A percentile compares a stretch with the other conserved stretches of the same genome.
These are phyloP conservation scores for Columba guinea DNA, from an alignment of 2,797 vertebrate genomes.

Conservation along the genomic window DNA sequence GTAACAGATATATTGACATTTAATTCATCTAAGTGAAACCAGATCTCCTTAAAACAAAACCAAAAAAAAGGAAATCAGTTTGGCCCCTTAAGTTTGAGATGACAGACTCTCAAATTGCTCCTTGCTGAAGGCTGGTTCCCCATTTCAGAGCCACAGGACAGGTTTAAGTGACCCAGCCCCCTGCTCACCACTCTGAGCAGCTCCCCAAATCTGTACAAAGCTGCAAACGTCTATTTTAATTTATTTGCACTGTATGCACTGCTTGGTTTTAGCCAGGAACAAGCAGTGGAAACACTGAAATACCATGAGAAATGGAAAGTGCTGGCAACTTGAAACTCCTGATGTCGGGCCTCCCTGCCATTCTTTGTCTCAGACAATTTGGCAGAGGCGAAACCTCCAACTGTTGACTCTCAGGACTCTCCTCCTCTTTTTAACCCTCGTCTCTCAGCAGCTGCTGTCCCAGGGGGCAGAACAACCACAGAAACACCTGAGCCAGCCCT, in stretches of 20 bases:
- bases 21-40: constrained; percentile 78
- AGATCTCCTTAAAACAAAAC: constrained; percentile 70
- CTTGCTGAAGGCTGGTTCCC: not conserved
- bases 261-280: constrained; percentile 24
- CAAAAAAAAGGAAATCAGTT: not conserved
- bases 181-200: not conserved
- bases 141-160: not conserved
- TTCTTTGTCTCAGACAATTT: constrained; percentile 38
- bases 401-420: not conserved
- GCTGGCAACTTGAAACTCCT: constrained; percentile 27
- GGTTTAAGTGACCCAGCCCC: not conserved
- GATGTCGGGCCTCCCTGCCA: constrained; percentile 12
- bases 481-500: not conserved
- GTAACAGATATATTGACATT: constrained; percentile 76
- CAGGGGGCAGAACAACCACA: fast-evolving
- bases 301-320: constrained; percentile 52
- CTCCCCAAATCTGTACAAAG: not conserved
- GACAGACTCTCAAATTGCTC: not conserved
- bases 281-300: constrained; percentile 60
- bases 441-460: not conserved
- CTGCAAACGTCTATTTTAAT: constrained; percentile 21
- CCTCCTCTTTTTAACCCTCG: not conserved
- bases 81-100: constrained; percentile 10
- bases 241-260: not conserved
- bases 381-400: constrained; percentile 6